Conservation (phyloP, 2,888 invertebrate genomes). For the Uropetala carovei region DNA sequence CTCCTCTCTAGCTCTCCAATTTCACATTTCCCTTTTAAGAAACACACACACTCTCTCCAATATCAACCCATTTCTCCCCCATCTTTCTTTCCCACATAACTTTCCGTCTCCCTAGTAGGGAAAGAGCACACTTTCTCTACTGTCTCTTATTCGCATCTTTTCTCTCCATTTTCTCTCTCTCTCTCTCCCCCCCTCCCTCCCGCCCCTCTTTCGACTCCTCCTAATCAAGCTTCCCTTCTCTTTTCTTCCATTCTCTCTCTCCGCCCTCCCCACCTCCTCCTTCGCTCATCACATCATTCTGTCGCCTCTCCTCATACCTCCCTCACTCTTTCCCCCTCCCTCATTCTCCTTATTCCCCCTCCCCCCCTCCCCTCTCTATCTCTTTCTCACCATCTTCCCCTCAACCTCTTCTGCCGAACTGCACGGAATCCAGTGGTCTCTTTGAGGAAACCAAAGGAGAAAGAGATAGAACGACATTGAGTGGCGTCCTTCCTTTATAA, state of each 20-base stretch:
- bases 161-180: not conserved
- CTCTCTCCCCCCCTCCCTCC: not conserved
- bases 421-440: conserved; percentile 11
- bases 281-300: not conserved
- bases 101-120: not conserved
- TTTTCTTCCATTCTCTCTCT: not conserved
- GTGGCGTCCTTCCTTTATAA: conserved; percentile 47
- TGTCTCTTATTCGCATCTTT: not conserved
- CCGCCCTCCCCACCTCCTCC: not conserved
- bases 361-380: not conserved
- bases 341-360: not conserved
- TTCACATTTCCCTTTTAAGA: not conserved
- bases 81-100: not conserved
- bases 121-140: not conserved
- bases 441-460: not conserved
- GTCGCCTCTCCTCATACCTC: not conserved
- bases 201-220: not conserved
- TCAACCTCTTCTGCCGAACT: not conserved
- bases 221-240: not conserved
- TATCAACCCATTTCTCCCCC: not conserved
- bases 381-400: not conserved
- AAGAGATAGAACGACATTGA: not conserved
- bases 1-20: not conserved
- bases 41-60: too few species aligned
- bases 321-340: not conserved